Evolutionary conservation across 1,140 invertebrate genomes (phyloP).

Genomic region (Steinernema khuongi): DNA sequence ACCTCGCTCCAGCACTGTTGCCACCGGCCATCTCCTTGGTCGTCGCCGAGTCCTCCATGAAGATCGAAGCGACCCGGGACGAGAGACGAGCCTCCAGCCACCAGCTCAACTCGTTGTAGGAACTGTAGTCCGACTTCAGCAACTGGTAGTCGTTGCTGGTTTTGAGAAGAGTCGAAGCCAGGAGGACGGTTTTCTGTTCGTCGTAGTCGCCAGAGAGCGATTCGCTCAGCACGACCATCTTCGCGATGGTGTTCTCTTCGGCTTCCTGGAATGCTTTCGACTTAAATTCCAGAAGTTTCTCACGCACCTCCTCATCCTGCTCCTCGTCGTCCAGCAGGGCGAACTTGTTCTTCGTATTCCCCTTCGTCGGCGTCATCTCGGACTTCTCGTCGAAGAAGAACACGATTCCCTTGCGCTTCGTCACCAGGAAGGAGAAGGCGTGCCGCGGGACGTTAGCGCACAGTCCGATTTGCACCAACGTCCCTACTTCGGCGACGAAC

Average conservation of each 20-base stretch:
- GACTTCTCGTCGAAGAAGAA: background rate
- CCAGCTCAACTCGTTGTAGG: background rate
- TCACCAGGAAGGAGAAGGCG: background rate
- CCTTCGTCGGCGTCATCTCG: background rate
- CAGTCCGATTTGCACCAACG: background rate
- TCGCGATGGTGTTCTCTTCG: background rate
- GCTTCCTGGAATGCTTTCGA: background rate
- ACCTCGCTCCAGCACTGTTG: background rate
- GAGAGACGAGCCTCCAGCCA: background rate
- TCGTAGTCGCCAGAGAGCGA: background rate
- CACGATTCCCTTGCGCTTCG: background rate
- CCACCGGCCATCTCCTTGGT: too few species aligned
- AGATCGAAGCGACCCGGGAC: background rate
- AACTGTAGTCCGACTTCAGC: background rate
- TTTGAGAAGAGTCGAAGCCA: background rate
- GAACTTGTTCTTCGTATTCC: background rate
- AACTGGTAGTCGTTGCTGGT: background rate
- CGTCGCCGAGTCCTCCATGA: too few species aligned
- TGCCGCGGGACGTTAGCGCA: background rate
- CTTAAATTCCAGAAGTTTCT: background rate
- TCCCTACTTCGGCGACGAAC: background rate
- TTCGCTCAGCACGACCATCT: background rate
- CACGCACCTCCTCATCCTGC: background rate
- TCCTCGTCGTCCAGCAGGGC: background rate
- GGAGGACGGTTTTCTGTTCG: background rate